Conservation (phyloP, 2,113 vertebrate species). For the Urocitellus parryii region DNA sequence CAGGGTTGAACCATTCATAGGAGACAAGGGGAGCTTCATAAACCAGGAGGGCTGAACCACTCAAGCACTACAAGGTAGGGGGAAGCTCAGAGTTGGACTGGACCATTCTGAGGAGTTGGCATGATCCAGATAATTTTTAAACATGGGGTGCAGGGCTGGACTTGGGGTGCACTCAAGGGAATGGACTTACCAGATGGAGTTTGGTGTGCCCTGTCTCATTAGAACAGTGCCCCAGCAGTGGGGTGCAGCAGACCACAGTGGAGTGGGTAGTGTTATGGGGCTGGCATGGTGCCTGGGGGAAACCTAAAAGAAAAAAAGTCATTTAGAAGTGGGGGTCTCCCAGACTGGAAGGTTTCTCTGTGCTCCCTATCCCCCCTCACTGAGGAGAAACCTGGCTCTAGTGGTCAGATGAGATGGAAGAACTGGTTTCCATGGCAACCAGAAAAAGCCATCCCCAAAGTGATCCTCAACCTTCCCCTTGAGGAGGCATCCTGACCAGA, state of each 20-base stretch:
- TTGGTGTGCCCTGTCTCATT: constrained; percentile 75
- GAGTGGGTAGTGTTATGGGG: constrained; percentile 52
- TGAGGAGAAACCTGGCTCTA: constrained; percentile 63
- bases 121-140: constrained; percentile 20
- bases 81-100: constrained; percentile 23
- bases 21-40: constrained; percentile 50
- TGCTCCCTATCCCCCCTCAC: neutral
- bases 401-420: constrained; percentile 67
- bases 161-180: neutral
- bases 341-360: constrained; percentile 23
- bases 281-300: constrained; percentile 77
- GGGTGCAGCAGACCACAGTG: constrained; percentile 66
- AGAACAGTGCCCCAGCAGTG: constrained; percentile 71
- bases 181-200: constrained; percentile 78
- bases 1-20: constrained; percentile 67
- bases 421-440: constrained; percentile 78
- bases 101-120: constrained; percentile 65
- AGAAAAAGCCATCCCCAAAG: constrained; percentile 72
- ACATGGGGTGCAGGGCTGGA: neutral
- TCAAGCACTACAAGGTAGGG: constrained; percentile 10
- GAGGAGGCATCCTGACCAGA: constrained; percentile 29
- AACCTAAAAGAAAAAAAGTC: constrained; percentile 73
- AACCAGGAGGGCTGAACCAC: constrained; percentile 68
- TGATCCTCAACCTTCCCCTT: constrained; percentile 55
- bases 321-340: constrained; percentile 50